Evolutionary conservation across 2,888 invertebrate genomes (phyloP).

Genomic region (Drosophila stalkeri): DNA sequence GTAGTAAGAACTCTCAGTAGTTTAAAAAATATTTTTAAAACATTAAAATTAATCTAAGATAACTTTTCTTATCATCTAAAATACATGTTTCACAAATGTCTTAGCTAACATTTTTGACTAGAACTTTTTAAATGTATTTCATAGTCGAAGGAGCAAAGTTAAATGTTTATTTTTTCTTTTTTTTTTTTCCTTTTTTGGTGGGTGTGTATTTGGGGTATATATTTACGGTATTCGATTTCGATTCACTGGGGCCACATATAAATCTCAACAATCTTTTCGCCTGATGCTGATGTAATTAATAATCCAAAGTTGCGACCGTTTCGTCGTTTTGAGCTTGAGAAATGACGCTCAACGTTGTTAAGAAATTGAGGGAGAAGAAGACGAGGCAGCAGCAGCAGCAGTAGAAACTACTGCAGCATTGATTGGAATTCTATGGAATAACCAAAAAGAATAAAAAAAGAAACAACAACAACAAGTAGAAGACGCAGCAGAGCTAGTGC

Average conservation of each 20-base stretch:
- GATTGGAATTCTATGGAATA: constrained; percentile 70
- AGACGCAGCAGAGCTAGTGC: constrained; percentile 11
- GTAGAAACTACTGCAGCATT: constrained; percentile 52
- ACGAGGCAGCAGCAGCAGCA: constrained; percentile 9
- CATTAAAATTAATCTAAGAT: neutral
- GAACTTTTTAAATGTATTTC: neutral
- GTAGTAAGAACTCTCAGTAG: too few relatives aligned
- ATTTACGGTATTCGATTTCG: constrained; percentile 72
- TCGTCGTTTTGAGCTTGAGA: constrained; percentile 80
- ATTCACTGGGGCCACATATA: constrained; percentile 70
- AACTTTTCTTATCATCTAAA: neutral
- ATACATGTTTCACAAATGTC: neutral
- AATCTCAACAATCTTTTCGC: constrained; percentile 60
- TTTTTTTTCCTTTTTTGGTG: neutral
- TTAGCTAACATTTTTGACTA: neutral
- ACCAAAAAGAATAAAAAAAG: constrained; percentile 19
- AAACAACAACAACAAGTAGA: constrained; percentile 9
- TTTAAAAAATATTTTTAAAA: neutral
- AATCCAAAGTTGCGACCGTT: constrained; percentile 77
- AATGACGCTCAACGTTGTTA: constrained; percentile 59
- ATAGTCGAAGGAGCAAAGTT: neutral
- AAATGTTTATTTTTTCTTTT: too few relatives aligned
- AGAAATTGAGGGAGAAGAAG: constrained; percentile 24
- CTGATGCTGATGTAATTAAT: constrained; percentile 72
- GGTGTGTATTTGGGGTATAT: constrained; percentile 19